These are phyloP conservation scores for Clusia tigrina DNA, from an alignment of 2,888 invertebrate genomes.

Conservation along the genomic window DNA sequence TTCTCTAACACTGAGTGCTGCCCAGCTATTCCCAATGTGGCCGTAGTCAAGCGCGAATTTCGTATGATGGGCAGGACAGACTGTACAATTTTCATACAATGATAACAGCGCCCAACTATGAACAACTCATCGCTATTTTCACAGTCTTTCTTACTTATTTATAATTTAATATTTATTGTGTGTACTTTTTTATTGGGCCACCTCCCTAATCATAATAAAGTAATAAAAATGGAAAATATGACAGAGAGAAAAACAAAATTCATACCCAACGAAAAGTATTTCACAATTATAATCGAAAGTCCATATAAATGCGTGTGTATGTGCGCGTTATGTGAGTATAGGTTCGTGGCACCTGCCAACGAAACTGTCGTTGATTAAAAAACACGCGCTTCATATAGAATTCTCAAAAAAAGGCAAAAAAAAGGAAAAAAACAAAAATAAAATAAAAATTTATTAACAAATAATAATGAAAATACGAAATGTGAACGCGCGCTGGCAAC, in stretches of 20 bases:
- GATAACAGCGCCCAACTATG: too few relatives aligned
- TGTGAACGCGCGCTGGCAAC: background rate
- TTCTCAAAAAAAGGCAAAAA: background rate
- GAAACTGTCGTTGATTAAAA: conserved; percentile 23
- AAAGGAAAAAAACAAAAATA: background rate
- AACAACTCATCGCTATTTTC: too few relatives aligned
- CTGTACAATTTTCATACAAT: too few relatives aligned
- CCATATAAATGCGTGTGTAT: conserved; percentile 21
- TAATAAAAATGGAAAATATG: conserved; percentile 17
- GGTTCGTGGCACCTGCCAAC: conserved; percentile 20
- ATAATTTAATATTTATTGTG: background rate
- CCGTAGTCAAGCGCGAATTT: too few relatives aligned
- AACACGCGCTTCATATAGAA: conserved; percentile 11
- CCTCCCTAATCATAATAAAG: conserved; percentile 11
- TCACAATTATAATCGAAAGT: background rate
- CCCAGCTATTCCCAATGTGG: too few relatives aligned
- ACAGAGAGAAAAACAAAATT: too few relatives aligned
- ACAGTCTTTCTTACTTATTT: too few relatives aligned
- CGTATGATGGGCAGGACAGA: too few relatives aligned
- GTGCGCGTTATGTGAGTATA: conserved; percentile 14
- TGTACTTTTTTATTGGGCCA: background rate
- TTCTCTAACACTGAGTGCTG: too few relatives aligned
- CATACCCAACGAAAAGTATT: conserved; percentile 15
- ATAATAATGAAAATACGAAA: background rate
- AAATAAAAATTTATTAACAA: conserved; percentile 13